phyloP scores from a whole-genome alignment of 2,888 invertebrate species.

The Temnothorax ravouxi region DNA sequence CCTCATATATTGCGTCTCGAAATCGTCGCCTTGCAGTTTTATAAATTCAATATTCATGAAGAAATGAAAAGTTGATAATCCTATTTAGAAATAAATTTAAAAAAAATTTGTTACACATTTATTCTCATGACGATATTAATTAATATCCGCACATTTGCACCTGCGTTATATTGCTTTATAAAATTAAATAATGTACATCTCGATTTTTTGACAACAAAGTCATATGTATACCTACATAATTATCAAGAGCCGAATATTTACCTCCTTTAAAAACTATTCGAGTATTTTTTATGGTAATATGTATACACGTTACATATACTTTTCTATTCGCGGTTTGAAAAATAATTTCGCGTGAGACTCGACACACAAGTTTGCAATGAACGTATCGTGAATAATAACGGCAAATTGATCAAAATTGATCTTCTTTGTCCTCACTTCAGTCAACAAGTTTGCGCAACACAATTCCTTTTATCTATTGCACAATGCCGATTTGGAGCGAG shows the following conservation, averaged over 20 bases:
- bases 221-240: neutral
- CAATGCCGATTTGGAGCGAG: slow-evolving; percentile 38
- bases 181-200: slow-evolving; percentile 25
- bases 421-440: neutral
- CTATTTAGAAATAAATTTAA: slow-evolving; percentile 17
- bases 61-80: slow-evolving; percentile 6
- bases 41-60: slow-evolving; percentile 27
- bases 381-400: slow-evolving; percentile 4
- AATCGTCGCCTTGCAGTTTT: slow-evolving; percentile 6
- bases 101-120: slow-evolving; percentile 5
- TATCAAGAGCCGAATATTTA: slow-evolving; percentile 5
- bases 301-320: neutral
- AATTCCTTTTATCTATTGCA: slow-evolving; percentile 49
- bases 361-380: neutral
- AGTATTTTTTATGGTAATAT: neutral
- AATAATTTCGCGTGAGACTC: slow-evolving; percentile 19
- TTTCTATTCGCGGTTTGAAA: slow-evolving; percentile 4
- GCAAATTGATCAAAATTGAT: slow-evolving; percentile 11
- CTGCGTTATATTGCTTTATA: slow-evolving; percentile 26
- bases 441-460: slow-evolving; percentile 35
- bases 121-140: neutral
- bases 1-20: neutral
- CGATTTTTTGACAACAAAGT: neutral
- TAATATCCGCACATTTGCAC: neutral
- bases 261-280: neutral